Conservation (phyloP, 2,888 invertebrate species). For the Cosmopolites sordidus region DNA sequence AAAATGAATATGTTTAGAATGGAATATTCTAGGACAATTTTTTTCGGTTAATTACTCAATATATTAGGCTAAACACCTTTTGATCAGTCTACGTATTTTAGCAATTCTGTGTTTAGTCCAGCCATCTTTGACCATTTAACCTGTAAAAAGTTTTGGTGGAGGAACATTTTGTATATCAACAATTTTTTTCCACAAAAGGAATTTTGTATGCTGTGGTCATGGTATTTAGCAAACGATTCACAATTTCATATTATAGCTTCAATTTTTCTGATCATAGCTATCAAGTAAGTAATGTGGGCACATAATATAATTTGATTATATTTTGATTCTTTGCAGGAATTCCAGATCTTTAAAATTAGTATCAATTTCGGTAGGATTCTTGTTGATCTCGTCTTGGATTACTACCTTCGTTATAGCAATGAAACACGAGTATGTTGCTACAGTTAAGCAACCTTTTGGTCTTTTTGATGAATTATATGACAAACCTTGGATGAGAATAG, state of each 20-base stretch:
- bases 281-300: slow-evolving; percentile 61
- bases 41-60: too few species aligned
- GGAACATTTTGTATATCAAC: slow-evolving; percentile 78
- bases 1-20: too few species aligned
- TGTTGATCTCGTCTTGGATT: slow-evolving; percentile 70
- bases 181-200: slow-evolving; percentile 71
- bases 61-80: too few species aligned
- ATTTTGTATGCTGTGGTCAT: slow-evolving; percentile 79
- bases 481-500: slow-evolving; percentile 79
- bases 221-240: slow-evolving; percentile 79
- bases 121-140: slow-evolving; percentile 66
- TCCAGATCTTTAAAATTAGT: slow-evolving; percentile 61
- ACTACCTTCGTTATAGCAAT: slow-evolving; percentile 72
- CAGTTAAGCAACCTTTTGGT: slow-evolving; percentile 76
- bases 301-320: background rate
- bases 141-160: slow-evolving; percentile 79
- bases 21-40: too few species aligned
- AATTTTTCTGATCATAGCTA: slow-evolving; percentile 60
- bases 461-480: slow-evolving; percentile 79
- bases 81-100: too few species aligned
- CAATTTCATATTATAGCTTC: slow-evolving; percentile 71
- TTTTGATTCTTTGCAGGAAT: slow-evolving; percentile 33
- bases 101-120: slow-evolving; percentile 69
- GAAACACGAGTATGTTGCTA: slow-evolving; percentile 67
- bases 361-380: slow-evolving; percentile 53